A percentile compares a stretch with the other conserved stretches of the same genome.
phyloP scores from a whole-genome alignment of 1,140 invertebrate species.

The Artemia franciscana region DNA sequence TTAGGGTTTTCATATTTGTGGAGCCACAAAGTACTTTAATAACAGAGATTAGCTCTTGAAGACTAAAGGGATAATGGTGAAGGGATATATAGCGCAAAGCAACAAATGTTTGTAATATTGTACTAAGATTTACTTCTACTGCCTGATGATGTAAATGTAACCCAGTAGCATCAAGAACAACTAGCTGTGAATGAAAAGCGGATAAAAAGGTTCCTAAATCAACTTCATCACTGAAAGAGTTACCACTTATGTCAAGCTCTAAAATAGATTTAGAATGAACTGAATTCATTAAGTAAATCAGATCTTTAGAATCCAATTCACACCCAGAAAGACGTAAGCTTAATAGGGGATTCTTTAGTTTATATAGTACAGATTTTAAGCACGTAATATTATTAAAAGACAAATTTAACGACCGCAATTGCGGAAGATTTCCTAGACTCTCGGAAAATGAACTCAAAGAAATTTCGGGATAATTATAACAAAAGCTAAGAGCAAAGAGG shows the following conservation, averaged over 20 bases:
- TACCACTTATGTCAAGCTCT: background rate
- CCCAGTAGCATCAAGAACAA: background rate
- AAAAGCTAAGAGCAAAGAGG: background rate
- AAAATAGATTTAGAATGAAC: background rate
- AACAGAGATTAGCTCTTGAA: background rate
- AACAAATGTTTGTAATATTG: no score
- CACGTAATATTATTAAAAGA: background rate
- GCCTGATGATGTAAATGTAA: background rate
- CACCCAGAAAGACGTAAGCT: background rate
- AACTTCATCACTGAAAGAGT: background rate
- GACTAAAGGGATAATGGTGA: background rate
- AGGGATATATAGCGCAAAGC: background rate
- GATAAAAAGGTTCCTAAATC: background rate
- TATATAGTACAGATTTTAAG: background rate
- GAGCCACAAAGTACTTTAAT: background rate
- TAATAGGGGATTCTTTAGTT: background rate
- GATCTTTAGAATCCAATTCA: background rate
- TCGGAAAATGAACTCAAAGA: background rate
- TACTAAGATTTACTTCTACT: background rate
- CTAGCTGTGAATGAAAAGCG: background rate
- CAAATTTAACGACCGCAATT: background rate
- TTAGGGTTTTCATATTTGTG: background rate
- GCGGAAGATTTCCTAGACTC: background rate
- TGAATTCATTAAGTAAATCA: background rate
- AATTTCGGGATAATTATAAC: background rate